Evolutionary conservation across 2,797 vertebrate species (phyloP), one percentile per base, ranked within the genome.

Genomic region (Lophura swinhoii): DNA sequence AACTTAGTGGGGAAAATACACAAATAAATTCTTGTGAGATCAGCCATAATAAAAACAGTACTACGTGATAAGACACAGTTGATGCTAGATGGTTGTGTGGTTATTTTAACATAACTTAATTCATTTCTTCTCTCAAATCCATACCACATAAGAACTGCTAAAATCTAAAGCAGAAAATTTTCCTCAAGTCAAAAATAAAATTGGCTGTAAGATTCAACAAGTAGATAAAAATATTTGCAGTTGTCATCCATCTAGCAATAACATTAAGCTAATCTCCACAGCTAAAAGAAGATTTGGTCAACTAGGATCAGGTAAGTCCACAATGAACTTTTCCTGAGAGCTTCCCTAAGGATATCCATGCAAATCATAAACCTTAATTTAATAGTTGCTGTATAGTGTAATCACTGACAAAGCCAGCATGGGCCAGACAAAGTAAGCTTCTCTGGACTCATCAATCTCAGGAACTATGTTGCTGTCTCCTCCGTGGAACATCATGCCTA

Each of bases 81-180:
- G 67, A n/a, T 79, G 33, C 24, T 71, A 49, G 39, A 67, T 64
- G 3, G 8, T 64, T 90, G 12, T 2, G 11, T 14, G 28, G 5
- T 0, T 8, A 29, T 39, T 87, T 93, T 85, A 93, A 12, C 18
- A 28, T 87, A 64, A 37, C 10, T 81, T 87, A 73, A 55, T 67
- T 66, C 14, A 10, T 86, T 67, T 81, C n/a, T 75, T 96, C 60
- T 88, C 75, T 94, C 48, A 88, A 69, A 87, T 84, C 74, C 41
- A n/a, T 80, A 62, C 56, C 37, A 94, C 62, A 80, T 60, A 88
- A 59, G 41, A 87, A 29, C 24, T 86, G 48, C 56, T 88, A 84
- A 97, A 94, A 95, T 82, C 64, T 92, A 81, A 96, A 94, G 63
- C 6, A 55, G 71, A 96, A 95, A 88, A 51, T 60, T 11, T 41